Evolutionary conservation across 2,888 invertebrate species (phyloP).

Genomic region (Drosophila aldrichi): DNA sequence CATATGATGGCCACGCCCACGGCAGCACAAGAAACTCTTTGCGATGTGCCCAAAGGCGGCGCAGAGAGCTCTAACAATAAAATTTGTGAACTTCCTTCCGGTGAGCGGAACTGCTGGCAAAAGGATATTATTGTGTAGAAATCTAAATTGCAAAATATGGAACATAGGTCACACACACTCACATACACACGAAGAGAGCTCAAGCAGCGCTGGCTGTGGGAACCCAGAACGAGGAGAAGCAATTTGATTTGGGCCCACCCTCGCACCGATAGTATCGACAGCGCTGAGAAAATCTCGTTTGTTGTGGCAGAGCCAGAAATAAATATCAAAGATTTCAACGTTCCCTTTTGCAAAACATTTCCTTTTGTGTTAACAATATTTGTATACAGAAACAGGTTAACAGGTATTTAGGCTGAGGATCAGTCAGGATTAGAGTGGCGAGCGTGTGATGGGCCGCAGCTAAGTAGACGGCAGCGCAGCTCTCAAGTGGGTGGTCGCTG

Average conservation of each 20-base stretch:
- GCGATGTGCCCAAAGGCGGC: conserved; percentile 31
- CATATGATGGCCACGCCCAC: conserved; percentile 32
- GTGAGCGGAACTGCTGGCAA: conserved; percentile 64
- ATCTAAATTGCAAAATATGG: conserved; percentile 80
- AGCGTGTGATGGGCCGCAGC: conserved; percentile 26
- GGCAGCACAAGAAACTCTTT: conserved; percentile 31
- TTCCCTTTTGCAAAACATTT: conserved; percentile 7
- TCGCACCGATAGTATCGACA: conserved; percentile 72
- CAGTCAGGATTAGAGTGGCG: conserved; percentile 59
- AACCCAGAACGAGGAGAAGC: conserved; percentile 48
- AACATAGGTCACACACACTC: conserved; percentile 38
- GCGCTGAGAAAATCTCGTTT: conserved; percentile 74
- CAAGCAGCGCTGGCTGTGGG: conserved; percentile 47
- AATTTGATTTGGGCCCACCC: conserved; percentile 79
- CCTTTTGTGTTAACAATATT: conserved; percentile 48
- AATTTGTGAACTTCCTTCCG: conserved; percentile 75
- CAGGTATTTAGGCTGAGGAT: conserved; percentile 72
- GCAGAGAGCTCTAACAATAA: conserved; percentile 39
- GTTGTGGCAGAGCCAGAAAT: conserved; percentile 60
- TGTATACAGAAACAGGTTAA: conserved; percentile 67
- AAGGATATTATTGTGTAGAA: conserved; percentile 66
- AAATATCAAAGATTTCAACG: conserved; percentile 22
- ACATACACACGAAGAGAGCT: conserved; percentile 5
- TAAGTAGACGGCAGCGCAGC: conserved; percentile 19
- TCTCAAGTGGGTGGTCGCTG: conserved; percentile 66